A percentile compares a stretch with the other conserved stretches of the same genome.
These are phyloP conservation scores for Liodrosophila aerea DNA, from an alignment of 2,888 invertebrate species.

Conservation along the genomic window DNA sequence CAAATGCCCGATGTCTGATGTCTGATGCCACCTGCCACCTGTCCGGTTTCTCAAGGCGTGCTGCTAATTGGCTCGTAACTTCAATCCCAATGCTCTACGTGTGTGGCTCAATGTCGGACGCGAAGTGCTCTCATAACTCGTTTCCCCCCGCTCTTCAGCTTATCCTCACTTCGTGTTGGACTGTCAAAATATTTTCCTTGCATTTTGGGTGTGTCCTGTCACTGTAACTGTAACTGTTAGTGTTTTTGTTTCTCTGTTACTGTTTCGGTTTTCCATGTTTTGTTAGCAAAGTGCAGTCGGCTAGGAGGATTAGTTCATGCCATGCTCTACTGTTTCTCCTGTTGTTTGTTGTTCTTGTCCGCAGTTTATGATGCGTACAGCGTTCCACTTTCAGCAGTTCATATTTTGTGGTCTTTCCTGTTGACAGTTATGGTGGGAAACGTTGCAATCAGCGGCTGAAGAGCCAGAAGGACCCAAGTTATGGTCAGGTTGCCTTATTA, in stretches of 20 bases:
- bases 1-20: constrained; percentile 28
- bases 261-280: constrained; percentile 61
- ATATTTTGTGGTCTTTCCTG: constrained; percentile 60
- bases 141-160: constrained; percentile 35
- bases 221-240: constrained; percentile 17
- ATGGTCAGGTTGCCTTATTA: constrained; percentile 60
- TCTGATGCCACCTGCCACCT: constrained; percentile 49
- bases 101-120: constrained; percentile 42
- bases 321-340: constrained; percentile 18
- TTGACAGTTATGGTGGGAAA: constrained; percentile 72
- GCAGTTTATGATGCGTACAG: constrained; percentile 71
- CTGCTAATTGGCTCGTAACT: constrained; percentile 69
- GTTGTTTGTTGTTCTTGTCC: constrained; percentile 66
- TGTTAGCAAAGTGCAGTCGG: constrained; percentile 70
- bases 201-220: constrained; percentile 69
- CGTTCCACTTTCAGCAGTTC: constrained; percentile 67
- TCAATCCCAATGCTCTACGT: constrained; percentile 11
- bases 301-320: constrained; percentile 61
- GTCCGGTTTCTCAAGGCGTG: constrained; percentile 74
- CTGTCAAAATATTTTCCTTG: constrained; percentile 77
- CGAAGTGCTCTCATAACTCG: constrained; percentile 42
- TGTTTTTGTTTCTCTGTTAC: constrained; percentile 38
- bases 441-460: constrained; percentile 40
- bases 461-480: constrained; percentile 8
- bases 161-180: constrained; percentile 38